Conservation (phyloP, 53 echinoderm and acorn worm genomes). For the Astropecten irregularis region DNA sequence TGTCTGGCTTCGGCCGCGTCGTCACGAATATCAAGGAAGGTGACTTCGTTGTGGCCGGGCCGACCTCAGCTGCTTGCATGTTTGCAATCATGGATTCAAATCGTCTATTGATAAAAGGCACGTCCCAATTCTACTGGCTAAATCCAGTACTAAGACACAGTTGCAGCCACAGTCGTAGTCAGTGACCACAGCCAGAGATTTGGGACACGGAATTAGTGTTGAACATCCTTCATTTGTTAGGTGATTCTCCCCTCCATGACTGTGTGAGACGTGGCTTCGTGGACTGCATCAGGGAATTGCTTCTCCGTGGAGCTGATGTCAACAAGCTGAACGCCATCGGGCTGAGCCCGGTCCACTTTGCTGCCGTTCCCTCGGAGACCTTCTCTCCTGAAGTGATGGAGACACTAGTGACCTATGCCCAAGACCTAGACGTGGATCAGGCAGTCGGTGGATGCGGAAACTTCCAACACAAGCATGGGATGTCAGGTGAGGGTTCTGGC, state of each 20-base stretch:
- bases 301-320: constrained; percentile 68
- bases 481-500: constrained; percentile 43
- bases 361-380: constrained; percentile 58
- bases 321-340: constrained; percentile 71
- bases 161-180: too few species aligned
- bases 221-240: too few species aligned
- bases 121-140: too few species aligned
- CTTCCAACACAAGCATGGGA: neutral
- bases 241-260: constrained; percentile 82
- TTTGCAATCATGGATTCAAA: too few species aligned
- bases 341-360: constrained; percentile 74
- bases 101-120: too few species aligned
- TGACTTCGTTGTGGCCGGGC: too few species aligned
- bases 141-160: too few species aligned
- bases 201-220: too few species aligned
- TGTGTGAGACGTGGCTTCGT: constrained; percentile 74
- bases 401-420: constrained; percentile 67
- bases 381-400: constrained; percentile 60
- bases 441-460: constrained; percentile 10
- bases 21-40: too few species aligned
- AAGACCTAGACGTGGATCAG: constrained; percentile 68
- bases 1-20: too few species aligned
- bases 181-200: too few species aligned
- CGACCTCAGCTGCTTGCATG: too few species aligned
- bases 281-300: constrained; percentile 63